Percentiles rank a stretch among this genome's conserved stretches.
Conservation (phyloP, 2,888 invertebrate species). For the Rhabditophanes sp. region DNA sequence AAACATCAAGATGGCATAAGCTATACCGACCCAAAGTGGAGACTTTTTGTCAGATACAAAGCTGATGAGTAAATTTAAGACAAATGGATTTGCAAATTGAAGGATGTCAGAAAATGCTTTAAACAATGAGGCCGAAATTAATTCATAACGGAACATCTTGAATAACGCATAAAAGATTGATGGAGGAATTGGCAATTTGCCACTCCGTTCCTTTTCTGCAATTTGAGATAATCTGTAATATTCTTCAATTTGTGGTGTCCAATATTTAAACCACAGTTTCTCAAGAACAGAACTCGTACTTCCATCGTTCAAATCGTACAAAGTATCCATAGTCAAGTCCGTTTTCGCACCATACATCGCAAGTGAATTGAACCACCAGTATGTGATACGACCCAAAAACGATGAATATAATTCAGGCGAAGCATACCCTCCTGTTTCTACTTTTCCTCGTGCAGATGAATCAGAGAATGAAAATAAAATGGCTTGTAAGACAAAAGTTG, state of each 20-base stretch:
- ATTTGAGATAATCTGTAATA: no score
- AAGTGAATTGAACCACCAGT: slow-evolving; percentile 35
- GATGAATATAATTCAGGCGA: slow-evolving; percentile 26
- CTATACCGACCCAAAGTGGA: slow-evolving; percentile 31
- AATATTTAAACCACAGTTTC: slow-evolving; percentile 24
- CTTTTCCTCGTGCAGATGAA: slow-evolving; percentile 15
- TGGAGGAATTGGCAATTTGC: no score
- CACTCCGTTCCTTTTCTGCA: slow-evolving; percentile 2
- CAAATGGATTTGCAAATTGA: slow-evolving; percentile 73
- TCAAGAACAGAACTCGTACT: slow-evolving; percentile 18
- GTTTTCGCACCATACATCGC: slow-evolving; percentile 24
- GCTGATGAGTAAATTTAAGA: slow-evolving; percentile 57
- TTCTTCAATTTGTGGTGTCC: no score
- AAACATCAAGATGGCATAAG: slow-evolving; percentile 44
- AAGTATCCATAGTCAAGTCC: slow-evolving; percentile 24
- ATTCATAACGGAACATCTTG: slow-evolving; percentile 70
- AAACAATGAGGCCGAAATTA: slow-evolving; percentile 60
- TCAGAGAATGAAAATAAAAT: slow-evolving; percentile 30
- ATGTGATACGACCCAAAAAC: slow-evolving; percentile 20
- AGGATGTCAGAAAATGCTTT: slow-evolving; percentile 47
- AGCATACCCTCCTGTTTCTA: slow-evolving; percentile 6
- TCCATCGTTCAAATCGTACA: slow-evolving; percentile 28
- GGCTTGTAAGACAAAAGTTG: slow-evolving; percentile 15
- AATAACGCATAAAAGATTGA: slow-evolving; percentile 69
- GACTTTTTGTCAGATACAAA: slow-evolving; percentile 38